phyloP scores from a whole-genome alignment of 2,797 vertebrate species.

The Falco peregrinus region DNA sequence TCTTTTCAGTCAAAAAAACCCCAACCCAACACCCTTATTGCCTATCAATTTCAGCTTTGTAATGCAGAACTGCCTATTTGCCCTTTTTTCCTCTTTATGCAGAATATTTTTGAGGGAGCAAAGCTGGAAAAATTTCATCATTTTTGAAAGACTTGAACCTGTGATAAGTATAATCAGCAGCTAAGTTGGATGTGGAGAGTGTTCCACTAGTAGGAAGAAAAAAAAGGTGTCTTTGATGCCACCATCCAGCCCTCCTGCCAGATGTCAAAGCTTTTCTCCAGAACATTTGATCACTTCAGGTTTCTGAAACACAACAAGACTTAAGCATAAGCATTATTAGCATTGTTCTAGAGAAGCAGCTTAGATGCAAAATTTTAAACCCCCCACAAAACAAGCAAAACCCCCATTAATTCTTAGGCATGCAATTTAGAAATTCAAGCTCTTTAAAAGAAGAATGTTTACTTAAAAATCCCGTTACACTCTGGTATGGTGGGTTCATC shows the following conservation, averaged over 20 bases:
- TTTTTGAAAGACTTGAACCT: neutral
- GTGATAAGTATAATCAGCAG: neutral
- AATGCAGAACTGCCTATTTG: neutral
- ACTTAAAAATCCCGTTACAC: neutral
- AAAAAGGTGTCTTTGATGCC: neutral
- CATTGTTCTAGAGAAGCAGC: neutral
- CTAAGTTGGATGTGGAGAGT: neutral
- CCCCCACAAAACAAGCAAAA: neutral
- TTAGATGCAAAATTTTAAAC: neutral
- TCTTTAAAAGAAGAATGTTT: neutral
- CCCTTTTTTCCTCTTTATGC: neutral
- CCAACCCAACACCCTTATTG: neutral
- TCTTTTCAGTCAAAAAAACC: conserved; percentile 7
- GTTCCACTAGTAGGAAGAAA: neutral
- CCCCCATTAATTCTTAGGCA: neutral
- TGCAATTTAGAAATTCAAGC: neutral
- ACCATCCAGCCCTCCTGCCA: neutral
- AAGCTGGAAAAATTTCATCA: neutral
- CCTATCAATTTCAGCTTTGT: neutral
- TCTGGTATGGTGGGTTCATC: neutral
- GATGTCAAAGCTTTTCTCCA: neutral
- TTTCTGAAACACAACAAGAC: neutral
- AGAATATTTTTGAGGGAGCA: neutral
- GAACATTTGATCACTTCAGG: neutral
- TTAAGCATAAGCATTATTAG: neutral